These are phyloP conservation scores for Styela clava DNA, from an alignment of 23 tunicate species.

Conservation along the genomic window DNA sequence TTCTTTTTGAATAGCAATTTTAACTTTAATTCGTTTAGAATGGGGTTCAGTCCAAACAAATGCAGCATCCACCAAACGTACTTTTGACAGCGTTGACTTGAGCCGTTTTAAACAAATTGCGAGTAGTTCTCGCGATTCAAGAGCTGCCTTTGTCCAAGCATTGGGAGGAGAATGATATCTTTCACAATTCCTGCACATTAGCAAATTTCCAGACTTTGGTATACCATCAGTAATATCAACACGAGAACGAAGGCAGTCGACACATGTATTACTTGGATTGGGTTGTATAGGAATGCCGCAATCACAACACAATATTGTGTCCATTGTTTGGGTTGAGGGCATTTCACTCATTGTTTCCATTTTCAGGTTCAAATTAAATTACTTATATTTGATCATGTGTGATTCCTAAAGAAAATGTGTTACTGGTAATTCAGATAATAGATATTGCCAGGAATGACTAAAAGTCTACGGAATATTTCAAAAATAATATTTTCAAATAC, in stretches of 20 bases:
- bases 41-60: conserved; percentile 99
- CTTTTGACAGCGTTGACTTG: conserved; percentile 65
- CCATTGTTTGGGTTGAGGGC: background rate
- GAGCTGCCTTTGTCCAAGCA: conserved; percentile 78
- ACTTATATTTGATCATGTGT: too few relatives aligned
- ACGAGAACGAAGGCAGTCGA: conserved; percentile 77
- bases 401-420: too few relatives aligned
- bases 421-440: too few relatives aligned
- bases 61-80: conserved; percentile 79
- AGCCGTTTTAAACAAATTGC: conserved; percentile 76
- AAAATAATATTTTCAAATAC: too few relatives aligned
- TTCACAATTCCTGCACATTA: conserved; percentile 83
- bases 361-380: too few relatives aligned
- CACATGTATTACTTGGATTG: conserved; percentile 94
- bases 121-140: conserved; percentile 87
- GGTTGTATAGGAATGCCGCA: conserved; percentile 85
- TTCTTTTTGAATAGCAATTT: conserved; percentile 87
- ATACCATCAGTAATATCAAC: conserved; percentile 97
- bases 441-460: too few relatives aligned
- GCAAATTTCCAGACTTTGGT: conserved; percentile 75
- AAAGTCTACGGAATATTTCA: too few relatives aligned
- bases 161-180: conserved; percentile 85
- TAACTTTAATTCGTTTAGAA: conserved; percentile 88
- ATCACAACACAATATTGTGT: conserved; percentile 56
- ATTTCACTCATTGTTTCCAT: conserved; percentile 3